These are phyloP conservation scores for Gulo gulo DNA, from an alignment of 2,113 vertebrate species.

Conservation along the genomic window DNA sequence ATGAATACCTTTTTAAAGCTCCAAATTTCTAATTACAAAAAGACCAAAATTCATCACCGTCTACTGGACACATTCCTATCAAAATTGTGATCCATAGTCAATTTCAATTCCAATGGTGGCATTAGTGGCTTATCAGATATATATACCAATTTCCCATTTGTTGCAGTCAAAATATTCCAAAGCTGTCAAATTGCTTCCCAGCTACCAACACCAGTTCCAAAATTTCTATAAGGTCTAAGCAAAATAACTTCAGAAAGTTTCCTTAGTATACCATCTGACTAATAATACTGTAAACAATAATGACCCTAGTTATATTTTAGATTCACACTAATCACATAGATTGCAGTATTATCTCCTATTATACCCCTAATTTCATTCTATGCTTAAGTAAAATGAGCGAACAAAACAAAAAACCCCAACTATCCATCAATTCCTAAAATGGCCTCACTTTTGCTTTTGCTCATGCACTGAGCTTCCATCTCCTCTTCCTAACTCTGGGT, in stretches of 20 bases:
- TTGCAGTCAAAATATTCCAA: conserved; percentile 5
- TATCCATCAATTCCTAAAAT: conserved; percentile 24
- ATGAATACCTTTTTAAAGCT: conserved; percentile 24
- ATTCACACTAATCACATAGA: background rate
- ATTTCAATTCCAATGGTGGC: conserved; percentile 19
- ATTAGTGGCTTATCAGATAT: conserved; percentile 40
- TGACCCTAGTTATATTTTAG: conserved; percentile 18
- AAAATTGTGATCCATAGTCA: conserved; percentile 38
- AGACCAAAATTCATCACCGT: conserved; percentile 2
- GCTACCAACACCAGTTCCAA: conserved; percentile 30
- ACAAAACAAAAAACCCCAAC: background rate
- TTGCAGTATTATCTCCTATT: conserved; percentile 3
- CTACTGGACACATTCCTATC: background rate
- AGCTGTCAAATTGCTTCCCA: conserved; percentile 7
- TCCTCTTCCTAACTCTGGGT: background rate
- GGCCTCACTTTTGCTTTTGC: background rate
- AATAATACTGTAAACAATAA: conserved; percentile 40
- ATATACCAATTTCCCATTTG: background rate
- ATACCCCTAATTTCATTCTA: background rate
- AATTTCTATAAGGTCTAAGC: conserved; percentile 17
- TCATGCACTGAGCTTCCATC: background rate
- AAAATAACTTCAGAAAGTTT: conserved; percentile 36
- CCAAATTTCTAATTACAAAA: conserved; percentile 30
- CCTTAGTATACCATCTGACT: background rate
- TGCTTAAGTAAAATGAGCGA: background rate